phyloP scores from a whole-genome alignment of 2,888 invertebrate species.

The Noctua janthina region DNA sequence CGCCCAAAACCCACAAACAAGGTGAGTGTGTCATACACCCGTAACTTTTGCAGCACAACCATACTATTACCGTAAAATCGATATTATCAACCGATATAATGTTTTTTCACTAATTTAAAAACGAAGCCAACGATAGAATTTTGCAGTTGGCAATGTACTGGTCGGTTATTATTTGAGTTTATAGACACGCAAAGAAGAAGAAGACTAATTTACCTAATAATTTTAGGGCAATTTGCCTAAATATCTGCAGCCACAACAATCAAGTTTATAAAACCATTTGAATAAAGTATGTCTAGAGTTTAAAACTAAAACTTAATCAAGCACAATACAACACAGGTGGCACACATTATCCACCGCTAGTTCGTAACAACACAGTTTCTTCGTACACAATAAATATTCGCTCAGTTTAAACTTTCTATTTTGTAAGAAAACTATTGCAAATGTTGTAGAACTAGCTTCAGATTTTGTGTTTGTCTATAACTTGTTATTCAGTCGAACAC shows the following conservation, averaged over 20 bases:
- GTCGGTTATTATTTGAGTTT: too few species aligned
- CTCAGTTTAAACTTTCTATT: conserved; percentile 4
- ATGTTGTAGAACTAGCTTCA: conserved; percentile 34
- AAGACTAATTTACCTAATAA: too few species aligned
- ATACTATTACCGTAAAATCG: too few species aligned
- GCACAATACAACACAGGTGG: neutral
- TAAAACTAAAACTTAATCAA: neutral
- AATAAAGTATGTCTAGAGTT: neutral
- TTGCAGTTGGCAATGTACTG: too few species aligned
- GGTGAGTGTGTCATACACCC: too few species aligned
- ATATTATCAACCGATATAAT: too few species aligned
- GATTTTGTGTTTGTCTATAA: conserved; percentile 6
- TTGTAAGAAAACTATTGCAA: conserved; percentile 47
- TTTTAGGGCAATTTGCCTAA: too few species aligned
- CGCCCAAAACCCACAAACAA: too few species aligned
- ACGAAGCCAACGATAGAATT: too few species aligned
- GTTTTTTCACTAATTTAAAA: too few species aligned
- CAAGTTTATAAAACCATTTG: neutral
- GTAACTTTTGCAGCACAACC: too few species aligned
- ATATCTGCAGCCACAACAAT: neutral
- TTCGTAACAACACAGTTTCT: conserved; percentile 12
- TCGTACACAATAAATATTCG: conserved; percentile 14
- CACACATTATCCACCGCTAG: neutral
- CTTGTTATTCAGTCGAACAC: conserved; percentile 12
- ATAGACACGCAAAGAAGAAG: too few species aligned